Base-by-base conservation (phyloP, 2,113 vertebrate genomes). In the Vicugna pacos region DNA sequence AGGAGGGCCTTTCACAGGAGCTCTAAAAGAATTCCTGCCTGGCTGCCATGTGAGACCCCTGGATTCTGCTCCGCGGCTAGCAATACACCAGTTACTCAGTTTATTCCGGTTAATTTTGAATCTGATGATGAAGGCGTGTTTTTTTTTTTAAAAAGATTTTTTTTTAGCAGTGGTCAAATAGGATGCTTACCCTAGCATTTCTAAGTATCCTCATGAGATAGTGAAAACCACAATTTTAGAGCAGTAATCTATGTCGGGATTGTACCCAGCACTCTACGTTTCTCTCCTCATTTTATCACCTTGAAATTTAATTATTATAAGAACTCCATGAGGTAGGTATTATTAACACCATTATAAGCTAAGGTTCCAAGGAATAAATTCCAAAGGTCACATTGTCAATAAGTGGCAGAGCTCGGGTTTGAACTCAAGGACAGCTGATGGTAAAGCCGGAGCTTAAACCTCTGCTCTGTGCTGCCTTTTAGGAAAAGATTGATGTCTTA, bases 241-340 rank as follows among this genome's bases (percentile, higher is more conserved):
- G 46, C 9, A 28, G 83, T 13, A 48, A n/a, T 62, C n/a, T 24
- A 20, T 77, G 54, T 91, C 69, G 30, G 67, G 11, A 86, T 1
- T 58, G 10, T 38, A 30, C n/a, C 8, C 20, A 46, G 14, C 17
- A 46, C 50, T 88, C 72, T 67, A 20, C 2, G 8, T 35, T 26
- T 42, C 50, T 62, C 62, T 12, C 50, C 75, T 94, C 58, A 12
- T 85, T 93, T 50, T 42, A 56, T 64, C 48, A 22, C 54, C 35
- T 75, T 84, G 67, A 83, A 86, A 93, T 82, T 81, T 94, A 77
- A 95, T 88, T 72, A 82, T 75, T 70, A 32, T 32, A 76, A 70
- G 48, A 75, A 76, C 35, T 70, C 65, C 35, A 35, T 2, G 14
- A 92, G 42, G 42, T 20, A 48, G 81, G 13, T 26, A 38, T 72